Base-by-base conservation (phyloP, 2,888 invertebrate species). In the Carabus problematicus region DNA sequence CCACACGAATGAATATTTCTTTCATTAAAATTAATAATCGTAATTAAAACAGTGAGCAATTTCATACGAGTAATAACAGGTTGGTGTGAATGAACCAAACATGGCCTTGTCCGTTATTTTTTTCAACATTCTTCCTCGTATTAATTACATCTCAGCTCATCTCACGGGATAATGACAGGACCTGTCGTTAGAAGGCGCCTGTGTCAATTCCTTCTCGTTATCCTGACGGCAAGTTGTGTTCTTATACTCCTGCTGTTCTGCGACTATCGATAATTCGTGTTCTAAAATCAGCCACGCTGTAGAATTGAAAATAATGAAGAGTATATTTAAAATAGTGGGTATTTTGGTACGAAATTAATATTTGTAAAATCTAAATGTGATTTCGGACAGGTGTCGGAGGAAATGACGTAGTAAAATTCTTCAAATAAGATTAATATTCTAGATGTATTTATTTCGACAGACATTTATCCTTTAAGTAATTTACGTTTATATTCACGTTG, bases 101-200 rank as follows among this genome's bases (percentile, higher is more conserved):
- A 52, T 52, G 18, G 1, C 52, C n/a, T 11, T 18, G n/a, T 39
- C 16, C 18, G 55, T 55, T 11, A n/a, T 39, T 55, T 52, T n/a
- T n/a, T 52, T 19, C 8, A 9, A n/a, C 55, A n/a, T 55, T 55
- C 6, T 18, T 19, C 19, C 11, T 39, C 19, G 9, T 19, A 58
- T 40, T 58, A 58, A 58, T 58, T 58, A 58, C 40, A 58, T 58
- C 41, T 58, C 9, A 39, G 58, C 58, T 58, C 39, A 58, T 55
- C 19, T 55, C 55, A 12, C 29, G 18, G 39, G 1, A 40, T 58
- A 58, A 58, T 58, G 39, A 58, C 41, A 14, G 41, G 11, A 45
- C 12, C 58, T 40, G 58, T 58, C 40, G 14, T 39, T 12, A 29
- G 29, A 29, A 29, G 39, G 19, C 55, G 12, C 58, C 41, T 14